Conservation (phyloP, 2,888 invertebrate genomes). For the Ophion ellenae region DNA sequence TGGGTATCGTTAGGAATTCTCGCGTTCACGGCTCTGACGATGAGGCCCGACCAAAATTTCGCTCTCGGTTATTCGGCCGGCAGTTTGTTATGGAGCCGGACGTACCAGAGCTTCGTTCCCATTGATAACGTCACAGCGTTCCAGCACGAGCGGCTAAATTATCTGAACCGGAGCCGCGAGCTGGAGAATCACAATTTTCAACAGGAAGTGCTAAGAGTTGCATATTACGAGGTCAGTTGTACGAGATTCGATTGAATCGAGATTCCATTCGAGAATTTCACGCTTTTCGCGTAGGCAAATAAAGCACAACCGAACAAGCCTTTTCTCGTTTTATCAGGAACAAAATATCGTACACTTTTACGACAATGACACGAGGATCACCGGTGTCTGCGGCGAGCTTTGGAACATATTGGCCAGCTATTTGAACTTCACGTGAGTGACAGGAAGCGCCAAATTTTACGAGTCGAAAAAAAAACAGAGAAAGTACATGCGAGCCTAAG, state of each 20-base stretch:
- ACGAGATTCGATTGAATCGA: not conserved
- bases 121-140: slow-evolving; percentile 54
- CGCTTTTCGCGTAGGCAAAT: not conserved
- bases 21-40: not conserved
- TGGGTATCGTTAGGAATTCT: not conserved
- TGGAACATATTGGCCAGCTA: slow-evolving; percentile 67
- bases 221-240: slow-evolving; percentile 64
- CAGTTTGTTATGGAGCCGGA: slow-evolving; percentile 67
- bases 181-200: slow-evolving; percentile 63
- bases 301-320: not conserved
- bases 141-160: slow-evolving; percentile 18
- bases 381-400: slow-evolving; percentile 66
- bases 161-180: slow-evolving; percentile 41
- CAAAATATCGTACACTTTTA: slow-evolving; percentile 39
- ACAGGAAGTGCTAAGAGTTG: slow-evolving; percentile 45
- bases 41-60: not conserved
- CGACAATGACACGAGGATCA: slow-evolving; percentile 56
- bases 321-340: slow-evolving; percentile 12
- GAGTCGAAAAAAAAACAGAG: not conserved
- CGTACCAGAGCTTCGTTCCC: slow-evolving; percentile 62
- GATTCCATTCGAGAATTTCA: not conserved
- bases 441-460: not conserved
- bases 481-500: not conserved
- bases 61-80: slow-evolving; percentile 39
- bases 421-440: slow-evolving; percentile 71